phyloP scores from a whole-genome alignment of 2,797 vertebrate species.

The Allobates femoralis region DNA sequence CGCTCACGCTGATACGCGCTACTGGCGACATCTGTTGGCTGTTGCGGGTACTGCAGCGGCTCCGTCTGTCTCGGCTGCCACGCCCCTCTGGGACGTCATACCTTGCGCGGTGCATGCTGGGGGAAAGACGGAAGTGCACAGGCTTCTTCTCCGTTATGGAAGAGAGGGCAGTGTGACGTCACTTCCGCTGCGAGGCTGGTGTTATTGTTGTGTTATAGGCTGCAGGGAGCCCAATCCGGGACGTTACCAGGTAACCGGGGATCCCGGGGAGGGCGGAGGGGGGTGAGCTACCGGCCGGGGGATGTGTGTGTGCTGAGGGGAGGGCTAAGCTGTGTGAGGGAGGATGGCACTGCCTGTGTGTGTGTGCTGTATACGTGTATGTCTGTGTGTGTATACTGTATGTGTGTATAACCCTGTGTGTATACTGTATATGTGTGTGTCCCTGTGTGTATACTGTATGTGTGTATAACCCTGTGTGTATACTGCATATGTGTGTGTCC shows the following conservation, averaged over 20 bases:
- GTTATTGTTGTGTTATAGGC: slow-evolving; percentile 37
- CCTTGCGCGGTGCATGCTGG: background rate
- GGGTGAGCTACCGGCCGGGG: background rate
- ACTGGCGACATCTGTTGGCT: background rate
- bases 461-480: too few species aligned
- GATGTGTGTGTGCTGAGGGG: background rate
- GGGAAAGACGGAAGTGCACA: slow-evolving; percentile 13
- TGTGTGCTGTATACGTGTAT: too few species aligned
- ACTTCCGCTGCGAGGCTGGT: slow-evolving; percentile 23
- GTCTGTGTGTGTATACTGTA: too few species aligned
- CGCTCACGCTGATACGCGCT: background rate
- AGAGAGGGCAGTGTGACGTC: background rate
- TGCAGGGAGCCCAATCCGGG: background rate
- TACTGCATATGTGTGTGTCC: too few species aligned
- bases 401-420: too few species aligned
- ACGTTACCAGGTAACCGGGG: background rate
- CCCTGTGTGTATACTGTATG: too few species aligned
- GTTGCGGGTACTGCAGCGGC: background rate
- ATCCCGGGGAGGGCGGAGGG: background rate
- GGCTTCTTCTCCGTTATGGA: background rate
- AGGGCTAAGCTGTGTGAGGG: too few species aligned
- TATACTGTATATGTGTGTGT: too few species aligned
- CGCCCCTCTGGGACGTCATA: slow-evolving; percentile 10
- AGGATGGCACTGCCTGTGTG: too few species aligned
- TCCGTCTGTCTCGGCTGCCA: background rate